Evolutionary conservation across 2,888 invertebrate genomes (phyloP), one percentile per base, ranked within the genome.

Genomic region (Mermis nigrescens): DNA sequence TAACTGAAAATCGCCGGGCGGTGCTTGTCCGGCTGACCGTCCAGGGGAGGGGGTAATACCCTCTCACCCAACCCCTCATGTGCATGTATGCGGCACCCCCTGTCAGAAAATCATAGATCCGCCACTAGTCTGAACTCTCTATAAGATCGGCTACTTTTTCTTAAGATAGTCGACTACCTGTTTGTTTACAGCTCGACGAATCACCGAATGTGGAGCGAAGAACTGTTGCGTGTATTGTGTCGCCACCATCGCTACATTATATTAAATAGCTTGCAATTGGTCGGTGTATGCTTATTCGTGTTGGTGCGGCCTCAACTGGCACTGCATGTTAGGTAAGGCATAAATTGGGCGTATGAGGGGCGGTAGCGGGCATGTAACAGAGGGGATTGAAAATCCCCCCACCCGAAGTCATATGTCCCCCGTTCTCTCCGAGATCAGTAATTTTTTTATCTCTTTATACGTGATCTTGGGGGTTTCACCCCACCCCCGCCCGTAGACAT

Each of bases 281-380:
- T 98, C 46, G 98, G 98, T 1, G 95, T 99, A 22, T 94, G 98
- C 70, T 80, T 98, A 4, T 95, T 91, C 75, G 79, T 99, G 61
- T 98, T 90, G 76, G 83, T 90, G 57, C 81, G 89, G 65, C 87
- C 90, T 60, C 83, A 86, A 70, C 82, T 89, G 67, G 84, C 90
- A 52, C 86, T 87, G 19, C 83, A 82, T 70, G 82, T 98, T 60
- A 82, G 76, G 76, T 76, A 65, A 62, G 63, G 12, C 51, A n/a
- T n/a, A n/a, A n/a, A n/a, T n/a, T n/a, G n/a, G n/a, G n/a, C 38
- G 38, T 12, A 19, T 19, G 12, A 38, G 38, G 19, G 12, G 12
- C 12, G 38, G 12, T 19, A 38, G 38, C 12, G 38, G 38, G 12
- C 38, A 38, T 38, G 38, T 38, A 12, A 12, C 12, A 38, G 12